Percentiles rank a stretch among this genome's conserved stretches.
Conservation (phyloP, 1,140 invertebrate species). For the Diuraphis noxia region DNA sequence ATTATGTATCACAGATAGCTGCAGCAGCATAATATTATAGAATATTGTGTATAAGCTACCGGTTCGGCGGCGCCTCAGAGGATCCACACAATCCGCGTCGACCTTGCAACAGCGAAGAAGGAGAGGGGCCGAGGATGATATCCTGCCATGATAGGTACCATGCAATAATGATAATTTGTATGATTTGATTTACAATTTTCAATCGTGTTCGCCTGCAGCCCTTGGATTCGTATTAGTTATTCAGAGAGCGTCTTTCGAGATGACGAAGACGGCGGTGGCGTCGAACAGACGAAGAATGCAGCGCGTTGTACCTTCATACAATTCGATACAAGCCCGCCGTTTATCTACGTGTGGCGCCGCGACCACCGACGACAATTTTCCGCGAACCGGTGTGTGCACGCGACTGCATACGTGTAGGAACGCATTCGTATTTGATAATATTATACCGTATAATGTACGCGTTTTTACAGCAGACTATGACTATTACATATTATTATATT, state of each 20-base stretch:
- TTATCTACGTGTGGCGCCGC: not conserved
- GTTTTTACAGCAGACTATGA: not conserved
- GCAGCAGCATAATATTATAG: no score
- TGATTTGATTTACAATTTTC: no score
- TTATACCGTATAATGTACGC: not conserved
- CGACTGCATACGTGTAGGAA: not conserved
- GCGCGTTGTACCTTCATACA: not conserved
- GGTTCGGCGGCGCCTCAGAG: not conserved
- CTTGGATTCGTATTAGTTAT: not conserved
- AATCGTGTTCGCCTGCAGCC: not conserved
- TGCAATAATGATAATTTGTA: not conserved
- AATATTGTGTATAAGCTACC: not conserved
- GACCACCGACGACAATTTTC: not conserved
- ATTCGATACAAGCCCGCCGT: not conserved
- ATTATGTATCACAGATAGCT: no score
- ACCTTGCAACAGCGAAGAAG: not conserved
- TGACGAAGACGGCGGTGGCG: not conserved
- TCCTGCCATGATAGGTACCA: not conserved
- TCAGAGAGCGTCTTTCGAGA: not conserved
- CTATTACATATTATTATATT: not conserved
- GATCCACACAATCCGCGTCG: not conserved
- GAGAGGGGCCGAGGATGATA: not conserved
- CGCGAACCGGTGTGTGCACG: not conserved
- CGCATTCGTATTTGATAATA: not conserved
- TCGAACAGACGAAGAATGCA: slow-evolving; percentile 28